phyloP scores from a whole-genome alignment of 2,113 vertebrate species.

The Nibea coibor region DNA sequence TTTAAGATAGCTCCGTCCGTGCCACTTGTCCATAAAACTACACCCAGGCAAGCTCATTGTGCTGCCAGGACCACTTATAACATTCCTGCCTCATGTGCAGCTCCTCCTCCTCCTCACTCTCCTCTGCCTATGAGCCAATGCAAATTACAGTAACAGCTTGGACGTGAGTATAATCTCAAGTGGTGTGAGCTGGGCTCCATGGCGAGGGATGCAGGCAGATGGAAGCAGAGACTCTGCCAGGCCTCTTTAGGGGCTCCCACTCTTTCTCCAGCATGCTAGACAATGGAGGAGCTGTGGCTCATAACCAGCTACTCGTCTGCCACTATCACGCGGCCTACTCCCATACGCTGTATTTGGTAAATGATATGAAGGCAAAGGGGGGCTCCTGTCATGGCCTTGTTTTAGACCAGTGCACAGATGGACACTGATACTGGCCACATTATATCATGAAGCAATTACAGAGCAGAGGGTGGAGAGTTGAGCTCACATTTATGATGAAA shows the following conservation, averaged over 20 bases:
- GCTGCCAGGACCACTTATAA: slow-evolving; percentile 77
- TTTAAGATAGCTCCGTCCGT: slow-evolving; percentile 66
- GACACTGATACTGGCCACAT: slow-evolving; percentile 31
- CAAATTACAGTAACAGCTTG: slow-evolving; percentile 85
- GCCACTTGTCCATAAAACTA: slow-evolving; percentile 64
- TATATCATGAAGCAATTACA: slow-evolving; percentile 25
- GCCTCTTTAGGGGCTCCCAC: slow-evolving; percentile 75
- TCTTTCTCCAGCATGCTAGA: slow-evolving; percentile 72
- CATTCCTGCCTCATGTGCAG: slow-evolving; percentile 73
- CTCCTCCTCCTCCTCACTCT: slow-evolving; percentile 73
- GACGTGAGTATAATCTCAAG: slow-evolving; percentile 80
- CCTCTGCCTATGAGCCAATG: slow-evolving; percentile 76
- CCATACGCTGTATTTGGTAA: slow-evolving; percentile 47
- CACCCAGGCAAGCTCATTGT: slow-evolving; percentile 62
- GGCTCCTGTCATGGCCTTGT: slow-evolving; percentile 37
- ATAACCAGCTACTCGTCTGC: slow-evolving; percentile 67
- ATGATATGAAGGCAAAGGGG: slow-evolving; percentile 43
- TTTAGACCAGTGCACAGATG: slow-evolving; percentile 50
- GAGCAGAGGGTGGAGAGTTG: slow-evolving; percentile 24
- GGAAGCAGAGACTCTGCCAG: slow-evolving; percentile 74
- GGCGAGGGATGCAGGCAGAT: slow-evolving; percentile 74
- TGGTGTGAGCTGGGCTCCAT: slow-evolving; percentile 72
- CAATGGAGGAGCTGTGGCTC: slow-evolving; percentile 75
- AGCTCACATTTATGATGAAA: slow-evolving; percentile 6
- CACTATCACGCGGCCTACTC: slow-evolving; percentile 58